A percentile compares a stretch with the other conserved stretches of the same genome.
phyloP scores from a whole-genome alignment of 1,140 invertebrate genomes.

The Drosophila persimilis region DNA sequence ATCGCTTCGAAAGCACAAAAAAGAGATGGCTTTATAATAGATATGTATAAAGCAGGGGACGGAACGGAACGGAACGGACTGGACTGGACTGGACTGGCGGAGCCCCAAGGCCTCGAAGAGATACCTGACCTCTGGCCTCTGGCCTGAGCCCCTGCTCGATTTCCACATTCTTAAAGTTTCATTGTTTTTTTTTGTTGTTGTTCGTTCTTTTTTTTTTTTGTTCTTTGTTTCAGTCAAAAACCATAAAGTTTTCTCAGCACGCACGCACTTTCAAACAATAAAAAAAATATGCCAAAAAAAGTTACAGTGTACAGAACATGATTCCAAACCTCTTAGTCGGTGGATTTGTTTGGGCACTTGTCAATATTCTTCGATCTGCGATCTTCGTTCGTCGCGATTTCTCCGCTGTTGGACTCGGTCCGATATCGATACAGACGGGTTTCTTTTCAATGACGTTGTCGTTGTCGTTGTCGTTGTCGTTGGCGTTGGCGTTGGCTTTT shows the following conservation, averaged over 20 bases:
- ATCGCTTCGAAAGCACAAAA: constrained; percentile 36
- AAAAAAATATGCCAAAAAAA: constrained; percentile 27
- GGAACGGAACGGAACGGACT: no score
- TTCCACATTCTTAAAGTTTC: not conserved
- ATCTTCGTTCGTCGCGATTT: constrained; percentile 6
- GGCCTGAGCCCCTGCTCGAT: no score
- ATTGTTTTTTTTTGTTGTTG: not conserved
- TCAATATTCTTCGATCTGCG: not conserved
- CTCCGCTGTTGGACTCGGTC: not conserved
- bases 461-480: not conserved
- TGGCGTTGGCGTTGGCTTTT: constrained; percentile 11
- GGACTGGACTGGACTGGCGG: constrained; percentile 1
- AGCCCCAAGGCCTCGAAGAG: not conserved
- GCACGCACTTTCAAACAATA: constrained; percentile 46
- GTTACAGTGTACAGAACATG: not conserved
- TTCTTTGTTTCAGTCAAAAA: not conserved
- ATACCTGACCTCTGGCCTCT: no score
- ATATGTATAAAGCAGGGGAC: not conserved
- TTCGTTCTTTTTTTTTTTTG: not conserved
- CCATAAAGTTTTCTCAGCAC: constrained; percentile 35
- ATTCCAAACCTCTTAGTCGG: constrained; percentile 32
- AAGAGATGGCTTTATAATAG: constrained; percentile 52
- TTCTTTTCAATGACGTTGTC: not conserved
- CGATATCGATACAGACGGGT: not conserved
- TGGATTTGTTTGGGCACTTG: constrained; percentile 13